Base-by-base conservation (phyloP, 2,888 invertebrate species). In the Pachymerium ferrugineum region DNA sequence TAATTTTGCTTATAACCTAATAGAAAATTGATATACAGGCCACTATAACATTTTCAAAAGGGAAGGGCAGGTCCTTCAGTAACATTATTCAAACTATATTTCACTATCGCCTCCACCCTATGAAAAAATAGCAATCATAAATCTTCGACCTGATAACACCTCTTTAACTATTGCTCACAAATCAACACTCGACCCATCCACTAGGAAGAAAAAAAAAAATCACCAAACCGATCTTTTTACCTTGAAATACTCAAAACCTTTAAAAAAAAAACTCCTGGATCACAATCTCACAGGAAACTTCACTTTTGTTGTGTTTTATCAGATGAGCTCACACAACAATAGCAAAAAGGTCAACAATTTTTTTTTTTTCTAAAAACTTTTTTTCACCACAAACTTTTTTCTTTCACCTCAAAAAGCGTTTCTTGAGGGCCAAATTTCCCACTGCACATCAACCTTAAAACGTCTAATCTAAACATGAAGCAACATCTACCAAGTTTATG, bases 311-410 rank as follows among this genome's bases (percentile, higher is more conserved):
- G 54, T 54, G 25, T 54, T 54, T 62, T 62, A 62, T 62, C 62
- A 62, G 62, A 62, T 62, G 62, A 62, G 62, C 62, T 62, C 62
- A 62, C n/a, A n/a, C 62, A 62, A 62, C 62, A 62, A 62, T 62
- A 62, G 62, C n/a, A 25, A 62, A 62, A 62, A 25, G 62, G 22
- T 22, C 22, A 62, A 22, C 22, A 62, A 14, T 62, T 62, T 25
- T 28, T 28, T 25, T 28, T 54, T n/a, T n/a, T n/a, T n/a, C n/a
- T n/a, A n/a, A n/a, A n/a, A n/a, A n/a, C n/a, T n/a, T n/a, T n/a
- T n/a, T n/a, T n/a, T n/a, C n/a, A n/a, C 47, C 47, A 54, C 38
- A 38, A 38, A 6, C 12, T 38, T 38, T 38, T 38, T 38, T 14
- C 14, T 38, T 38, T 14, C 38, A 38, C 38, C 38, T 8, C 16